Evolutionary conservation across 2,888 invertebrate genomes (phyloP), one percentile per base, ranked within the genome.

Genomic region (Drosophila sordidula): DNA sequence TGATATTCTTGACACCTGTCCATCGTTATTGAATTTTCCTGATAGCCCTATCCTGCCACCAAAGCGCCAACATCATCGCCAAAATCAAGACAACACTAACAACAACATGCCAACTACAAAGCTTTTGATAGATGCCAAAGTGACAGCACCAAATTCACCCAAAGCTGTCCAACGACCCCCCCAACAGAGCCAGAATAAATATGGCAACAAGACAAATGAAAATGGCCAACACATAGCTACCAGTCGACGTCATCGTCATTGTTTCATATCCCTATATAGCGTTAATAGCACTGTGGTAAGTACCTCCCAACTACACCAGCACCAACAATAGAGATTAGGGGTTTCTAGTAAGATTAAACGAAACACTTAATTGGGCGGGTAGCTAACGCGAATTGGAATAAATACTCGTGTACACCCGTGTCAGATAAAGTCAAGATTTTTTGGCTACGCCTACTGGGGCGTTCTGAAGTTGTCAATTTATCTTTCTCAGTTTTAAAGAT

Each of bases 1-100:
- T 79, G 90, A 90, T 79, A 90, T 89, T 81, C 80, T 89, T 64
- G 79, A 82, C 80, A 85, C 74, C 57, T 84, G 87, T 80, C 89
- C 89, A 59, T 87, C 90, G 62, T 73, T 90, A 63, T 74, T 89
- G 56, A 89, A 89, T 75, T 75, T 89, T 59, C 87, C 90, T 41
- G 90, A 87, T 54, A 92, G 92, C 75, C 92, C 92, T 44, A 92
- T 92, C 78, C 70, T 90, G 47, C 89, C 89, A 16, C 75, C 87
- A 32, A 89, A 82, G 70, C 59, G 55, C 65, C 59, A 78, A 65
- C 62, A 72, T 64, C 41, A 34, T 52, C 64, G 55, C 36, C 75
- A 73, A 70, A 69, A 74, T 65, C 69, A 77, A 67, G 68, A 54
- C 59, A 75, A 75, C 58, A 63, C 68, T 45, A 47, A 56, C 51